Conservation (phyloP, 2,113 vertebrate genomes). For the Toxotes jaculatrix region DNA sequence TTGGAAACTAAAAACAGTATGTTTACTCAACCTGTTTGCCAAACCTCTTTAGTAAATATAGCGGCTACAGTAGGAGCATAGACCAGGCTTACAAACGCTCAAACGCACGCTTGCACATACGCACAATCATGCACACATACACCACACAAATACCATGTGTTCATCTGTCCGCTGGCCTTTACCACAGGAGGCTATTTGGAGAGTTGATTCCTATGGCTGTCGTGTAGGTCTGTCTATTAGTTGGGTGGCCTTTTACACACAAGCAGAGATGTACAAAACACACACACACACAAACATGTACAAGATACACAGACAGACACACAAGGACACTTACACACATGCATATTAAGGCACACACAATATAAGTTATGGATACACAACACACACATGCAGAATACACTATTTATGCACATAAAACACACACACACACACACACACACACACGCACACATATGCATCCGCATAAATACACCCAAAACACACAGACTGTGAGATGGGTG, state of each 20-base stretch:
- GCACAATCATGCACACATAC: slow-evolving; percentile 37
- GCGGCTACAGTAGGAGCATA: slow-evolving; percentile 62
- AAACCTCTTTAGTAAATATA: slow-evolving; percentile 68
- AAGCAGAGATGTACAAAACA: neutral
- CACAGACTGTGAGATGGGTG: slow-evolving; percentile 46
- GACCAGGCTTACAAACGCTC: slow-evolving; percentile 29
- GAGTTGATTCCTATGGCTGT: slow-evolving; percentile 53
- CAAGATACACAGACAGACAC: neutral
- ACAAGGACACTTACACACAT: neutral
- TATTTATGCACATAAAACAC: slow-evolving; percentile 6
- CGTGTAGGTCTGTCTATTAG: slow-evolving; percentile 56
- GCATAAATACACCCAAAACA: neutral
- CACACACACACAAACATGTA: neutral
- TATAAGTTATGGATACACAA: neutral
- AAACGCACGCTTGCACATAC: slow-evolving; percentile 10
- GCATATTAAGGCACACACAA: neutral
- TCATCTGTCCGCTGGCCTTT: slow-evolving; percentile 34
- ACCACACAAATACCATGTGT: slow-evolving; percentile 55
- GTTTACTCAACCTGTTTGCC: slow-evolving; percentile 69
- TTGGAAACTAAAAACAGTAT: slow-evolving; percentile 59
- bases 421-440: neutral
- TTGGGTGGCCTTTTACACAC: slow-evolving; percentile 49
- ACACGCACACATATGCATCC: neutral
- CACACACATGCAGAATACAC: neutral
- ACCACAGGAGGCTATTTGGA: slow-evolving; percentile 71